These are phyloP conservation scores for Marmota monax DNA, from an alignment of 2,113 vertebrate species.

Conservation along the genomic window DNA sequence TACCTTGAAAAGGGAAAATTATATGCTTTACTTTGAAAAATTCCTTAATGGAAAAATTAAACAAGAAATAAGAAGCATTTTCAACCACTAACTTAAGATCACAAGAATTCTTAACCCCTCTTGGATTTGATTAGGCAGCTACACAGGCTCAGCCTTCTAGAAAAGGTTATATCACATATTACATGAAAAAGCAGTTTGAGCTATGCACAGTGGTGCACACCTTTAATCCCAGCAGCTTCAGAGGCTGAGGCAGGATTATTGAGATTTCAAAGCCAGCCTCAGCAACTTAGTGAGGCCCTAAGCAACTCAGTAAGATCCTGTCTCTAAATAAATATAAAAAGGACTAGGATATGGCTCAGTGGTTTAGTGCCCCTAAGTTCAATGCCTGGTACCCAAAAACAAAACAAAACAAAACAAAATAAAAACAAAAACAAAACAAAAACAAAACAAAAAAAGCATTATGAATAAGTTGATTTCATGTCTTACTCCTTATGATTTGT, in stretches of 20 bases:
- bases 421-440: neutral
- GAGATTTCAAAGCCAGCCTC: too few relatives aligned
- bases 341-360: too few relatives aligned
- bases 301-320: too few relatives aligned
- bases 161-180: neutral
- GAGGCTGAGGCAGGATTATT: too few relatives aligned
- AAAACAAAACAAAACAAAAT: neutral
- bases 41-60: neutral
- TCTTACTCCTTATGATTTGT: neutral
- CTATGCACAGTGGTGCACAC: too few relatives aligned
- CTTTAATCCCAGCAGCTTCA: too few relatives aligned
- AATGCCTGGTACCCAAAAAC: too few relatives aligned
- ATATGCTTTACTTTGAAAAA: constrained; percentile 8
- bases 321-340: too few relatives aligned
- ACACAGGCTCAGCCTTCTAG: neutral
- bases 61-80: neutral
- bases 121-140: neutral
- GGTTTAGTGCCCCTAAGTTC: too few relatives aligned
- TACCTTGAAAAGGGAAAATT: neutral
- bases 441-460: neutral
- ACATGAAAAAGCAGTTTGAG: neutral
- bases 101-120: neutral
- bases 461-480: neutral
- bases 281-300: too few relatives aligned
- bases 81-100: neutral